Percentiles rank a stretch among this genome's conserved stretches.
Conservation (phyloP, 2,113 vertebrate species). For the Vidua chalybeata region DNA sequence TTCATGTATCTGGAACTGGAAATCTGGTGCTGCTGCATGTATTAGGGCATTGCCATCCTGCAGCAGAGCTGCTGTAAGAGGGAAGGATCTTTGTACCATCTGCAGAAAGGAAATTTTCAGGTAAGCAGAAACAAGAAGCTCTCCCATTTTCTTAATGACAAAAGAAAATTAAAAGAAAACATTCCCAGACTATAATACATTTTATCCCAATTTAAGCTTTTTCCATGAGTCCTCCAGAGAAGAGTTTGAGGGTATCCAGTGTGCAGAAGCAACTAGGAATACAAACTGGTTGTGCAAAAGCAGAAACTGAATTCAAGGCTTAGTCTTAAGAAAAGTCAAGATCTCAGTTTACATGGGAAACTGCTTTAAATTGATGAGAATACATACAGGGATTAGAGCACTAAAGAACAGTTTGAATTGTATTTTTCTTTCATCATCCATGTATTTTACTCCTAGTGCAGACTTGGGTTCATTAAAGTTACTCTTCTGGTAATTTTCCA, state of each 20-base stretch:
- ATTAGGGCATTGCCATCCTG: not conserved
- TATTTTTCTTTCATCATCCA: not conserved
- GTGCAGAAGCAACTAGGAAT: not conserved
- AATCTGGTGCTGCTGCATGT: not conserved
- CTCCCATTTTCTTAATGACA: not conserved
- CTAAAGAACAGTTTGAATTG: not conserved
- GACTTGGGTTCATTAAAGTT: not conserved
- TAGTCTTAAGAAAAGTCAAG: rapidly evolving
- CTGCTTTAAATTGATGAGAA: not conserved
- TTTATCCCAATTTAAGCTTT: not conserved
- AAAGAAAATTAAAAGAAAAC: not conserved
- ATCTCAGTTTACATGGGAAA: not conserved
- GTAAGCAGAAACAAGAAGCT: not conserved
- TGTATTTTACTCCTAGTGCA: not conserved
- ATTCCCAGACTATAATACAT: not conserved
- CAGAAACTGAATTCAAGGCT: not conserved
- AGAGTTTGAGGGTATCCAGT: not conserved
- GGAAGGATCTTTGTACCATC: not conserved
- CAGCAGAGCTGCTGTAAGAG: not conserved
- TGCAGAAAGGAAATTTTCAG: not conserved
- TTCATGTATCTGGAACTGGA: not conserved
- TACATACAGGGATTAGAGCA: not conserved
- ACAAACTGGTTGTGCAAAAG: not conserved
- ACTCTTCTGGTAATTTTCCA: not conserved
- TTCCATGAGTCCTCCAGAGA: not conserved